These are phyloP conservation scores for Metaphire vulgaris DNA, from an alignment of 1,140 invertebrate species.

Conservation along the genomic window DNA sequence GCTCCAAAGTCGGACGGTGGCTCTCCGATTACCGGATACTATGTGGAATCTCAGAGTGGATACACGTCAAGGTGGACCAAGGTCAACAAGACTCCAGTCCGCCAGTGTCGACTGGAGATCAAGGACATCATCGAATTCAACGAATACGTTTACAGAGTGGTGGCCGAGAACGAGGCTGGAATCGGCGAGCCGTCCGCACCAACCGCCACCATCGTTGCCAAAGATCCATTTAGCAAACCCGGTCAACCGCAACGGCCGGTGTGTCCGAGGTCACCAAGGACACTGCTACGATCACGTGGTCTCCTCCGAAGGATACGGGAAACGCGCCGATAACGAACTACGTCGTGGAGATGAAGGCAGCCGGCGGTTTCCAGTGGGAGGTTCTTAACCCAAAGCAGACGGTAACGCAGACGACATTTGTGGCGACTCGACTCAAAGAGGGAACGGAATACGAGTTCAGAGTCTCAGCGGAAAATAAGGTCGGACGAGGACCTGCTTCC, in stretches of 20 bases:
- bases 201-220: slow-evolving; percentile 76
- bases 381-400: slow-evolving; percentile 9
- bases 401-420: slow-evolving; percentile 22
- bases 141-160: slow-evolving; percentile 56
- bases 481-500: slow-evolving; percentile 84
- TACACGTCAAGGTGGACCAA: slow-evolving; percentile 63
- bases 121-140: slow-evolving; percentile 80
- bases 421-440: slow-evolving; percentile 65
- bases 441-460: slow-evolving; percentile 87
- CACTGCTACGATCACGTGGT: slow-evolving; percentile 86
- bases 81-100: slow-evolving; percentile 23
- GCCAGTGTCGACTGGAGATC: slow-evolving; percentile 60
- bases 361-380: slow-evolving; percentile 33
- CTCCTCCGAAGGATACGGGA: slow-evolving; percentile 70
- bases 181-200: slow-evolving; percentile 59
- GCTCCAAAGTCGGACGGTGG: slow-evolving; percentile 79
- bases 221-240: slow-evolving; percentile 76
- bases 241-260: slow-evolving; percentile 58
- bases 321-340: slow-evolving; percentile 32
- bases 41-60: slow-evolving; percentile 85
- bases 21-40: slow-evolving; percentile 67
- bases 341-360: slow-evolving; percentile 58
- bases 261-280: slow-evolving; percentile 86
- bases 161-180: slow-evolving; percentile 47
- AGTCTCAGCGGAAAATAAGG: slow-evolving; percentile 77